Evolutionary conservation across 2,888 invertebrate genomes (phyloP).

Genomic region (Resseliella maxima): DNA sequence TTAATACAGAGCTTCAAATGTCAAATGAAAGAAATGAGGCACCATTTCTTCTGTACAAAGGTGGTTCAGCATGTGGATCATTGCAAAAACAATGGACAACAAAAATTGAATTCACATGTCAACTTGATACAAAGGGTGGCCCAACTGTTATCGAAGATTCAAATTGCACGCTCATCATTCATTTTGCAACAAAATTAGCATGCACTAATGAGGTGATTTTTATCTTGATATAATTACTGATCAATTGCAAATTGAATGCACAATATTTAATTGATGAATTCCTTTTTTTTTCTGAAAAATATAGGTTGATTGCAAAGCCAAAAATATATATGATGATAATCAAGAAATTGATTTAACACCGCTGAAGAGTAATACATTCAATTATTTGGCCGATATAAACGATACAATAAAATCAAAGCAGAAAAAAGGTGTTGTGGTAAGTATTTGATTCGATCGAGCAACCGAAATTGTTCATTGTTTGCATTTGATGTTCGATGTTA

Average conservation of each 20-base stretch:
- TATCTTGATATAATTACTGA: neutral
- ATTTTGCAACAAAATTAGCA: conserved; percentile 66
- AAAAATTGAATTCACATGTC: conserved; percentile 68
- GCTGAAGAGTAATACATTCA: conserved; percentile 65
- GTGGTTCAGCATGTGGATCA: conserved; percentile 63
- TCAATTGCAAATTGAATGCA: neutral
- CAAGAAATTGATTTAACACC: conserved; percentile 65
- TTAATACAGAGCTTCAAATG: conserved; percentile 64
- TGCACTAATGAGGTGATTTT: conserved; percentile 62
- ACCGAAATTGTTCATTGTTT: neutral
- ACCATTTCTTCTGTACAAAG: conserved; percentile 66
- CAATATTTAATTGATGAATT: neutral
- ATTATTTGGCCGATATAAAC: conserved; percentile 66
- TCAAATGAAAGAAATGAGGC: conserved; percentile 64
- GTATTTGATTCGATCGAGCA: conserved; percentile 57
- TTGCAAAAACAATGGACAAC: conserved; percentile 63
- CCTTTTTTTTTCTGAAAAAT: neutral
- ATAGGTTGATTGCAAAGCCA: conserved; percentile 54
- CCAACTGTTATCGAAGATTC: conserved; percentile 67
- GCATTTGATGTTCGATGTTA: no score
- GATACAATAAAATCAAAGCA: conserved; percentile 62
- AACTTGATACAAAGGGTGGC: conserved; percentile 59
- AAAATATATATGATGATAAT: conserved; percentile 60
- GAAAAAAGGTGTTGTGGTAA: conserved; percentile 64
- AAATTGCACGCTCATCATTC: conserved; percentile 67